Evolutionary conservation across 2,797 vertebrate species (phyloP).

Genomic region (Sebastes nivosus): DNA sequence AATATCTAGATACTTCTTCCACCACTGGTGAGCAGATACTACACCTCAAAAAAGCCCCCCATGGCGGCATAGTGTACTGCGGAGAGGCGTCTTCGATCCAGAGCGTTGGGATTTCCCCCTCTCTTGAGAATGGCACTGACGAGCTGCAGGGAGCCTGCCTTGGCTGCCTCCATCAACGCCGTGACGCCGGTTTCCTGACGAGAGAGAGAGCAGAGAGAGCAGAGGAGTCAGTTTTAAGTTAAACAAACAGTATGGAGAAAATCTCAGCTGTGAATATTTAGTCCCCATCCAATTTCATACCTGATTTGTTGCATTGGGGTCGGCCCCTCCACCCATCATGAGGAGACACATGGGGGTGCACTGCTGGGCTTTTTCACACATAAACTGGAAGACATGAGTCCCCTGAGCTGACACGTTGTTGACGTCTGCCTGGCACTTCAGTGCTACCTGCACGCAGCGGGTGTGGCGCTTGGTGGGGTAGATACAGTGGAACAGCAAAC

Average conservation of each 20-base stretch:
- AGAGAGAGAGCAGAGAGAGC: neutral
- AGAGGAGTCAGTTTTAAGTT: neutral
- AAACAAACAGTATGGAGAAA: neutral
- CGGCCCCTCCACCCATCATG: constrained; percentile 88
- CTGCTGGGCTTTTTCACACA: constrained; percentile 86
- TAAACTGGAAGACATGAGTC: constrained; percentile 86
- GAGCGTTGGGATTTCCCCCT: constrained; percentile 84
- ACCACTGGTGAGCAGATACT: neutral
- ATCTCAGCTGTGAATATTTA: neutral
- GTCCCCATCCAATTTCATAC: constrained; percentile 40
- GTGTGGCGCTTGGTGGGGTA: constrained; percentile 87
- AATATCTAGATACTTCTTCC: too few relatives aligned
- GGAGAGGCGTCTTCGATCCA: constrained; percentile 82
- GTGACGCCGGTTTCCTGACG: constrained; percentile 88
- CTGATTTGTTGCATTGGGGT: constrained; percentile 85
- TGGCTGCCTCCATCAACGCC: constrained; percentile 89
- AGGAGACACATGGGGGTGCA: constrained; percentile 84
- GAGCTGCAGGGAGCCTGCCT: constrained; percentile 82
- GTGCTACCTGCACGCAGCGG: constrained; percentile 84
- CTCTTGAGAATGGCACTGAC: constrained; percentile 85
- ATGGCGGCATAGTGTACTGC: constrained; percentile 92
- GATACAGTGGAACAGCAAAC: constrained; percentile 92
- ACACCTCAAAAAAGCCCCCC: constrained; percentile 91
- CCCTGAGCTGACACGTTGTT: constrained; percentile 85
- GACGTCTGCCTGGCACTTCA: constrained; percentile 86